These are phyloP conservation scores for Epinephelus lanceolatus DNA, from an alignment of 2,113 vertebrate genomes.

Conservation along the genomic window DNA sequence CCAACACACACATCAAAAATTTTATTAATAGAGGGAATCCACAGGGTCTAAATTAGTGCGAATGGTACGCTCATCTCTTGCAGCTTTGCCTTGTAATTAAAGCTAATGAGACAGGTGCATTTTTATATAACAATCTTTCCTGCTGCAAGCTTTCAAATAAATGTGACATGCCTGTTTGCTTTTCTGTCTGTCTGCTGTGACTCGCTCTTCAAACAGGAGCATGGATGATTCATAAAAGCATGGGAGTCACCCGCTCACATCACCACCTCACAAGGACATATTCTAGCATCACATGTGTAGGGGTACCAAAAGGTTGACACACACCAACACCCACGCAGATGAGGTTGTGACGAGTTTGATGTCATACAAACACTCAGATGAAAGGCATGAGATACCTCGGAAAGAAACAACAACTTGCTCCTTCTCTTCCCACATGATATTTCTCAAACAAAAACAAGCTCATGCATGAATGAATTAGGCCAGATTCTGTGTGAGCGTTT, in stretches of 20 bases:
- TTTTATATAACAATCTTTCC: slow-evolving; percentile 19
- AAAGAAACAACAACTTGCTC: slow-evolving; percentile 30
- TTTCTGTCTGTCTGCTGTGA: slow-evolving; percentile 9
- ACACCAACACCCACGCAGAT: slow-evolving; percentile 19
- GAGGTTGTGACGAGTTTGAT: slow-evolving; percentile 24
- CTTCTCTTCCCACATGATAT: slow-evolving; percentile 21
- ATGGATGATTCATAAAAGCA: slow-evolving; percentile 57
- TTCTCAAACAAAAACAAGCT: slow-evolving; percentile 29
- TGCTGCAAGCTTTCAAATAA: slow-evolving; percentile 17
- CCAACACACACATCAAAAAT: slow-evolving; percentile 5
- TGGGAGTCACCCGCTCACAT: slow-evolving; percentile 28
- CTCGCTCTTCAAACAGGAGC: slow-evolving; percentile 17
- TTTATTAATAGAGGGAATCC: neutral
- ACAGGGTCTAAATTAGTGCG: slow-evolving; percentile 5
- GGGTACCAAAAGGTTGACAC: slow-evolving; percentile 28
- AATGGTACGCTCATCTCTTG: neutral
- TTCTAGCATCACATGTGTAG: slow-evolving; percentile 16
- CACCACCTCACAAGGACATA: slow-evolving; percentile 27
- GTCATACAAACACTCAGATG: slow-evolving; percentile 12
- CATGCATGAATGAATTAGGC: slow-evolving; percentile 9
- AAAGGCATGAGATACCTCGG: slow-evolving; percentile 16
- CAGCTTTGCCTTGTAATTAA: slow-evolving; percentile 16
- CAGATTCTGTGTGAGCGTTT: neutral
- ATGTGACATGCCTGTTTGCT: neutral
- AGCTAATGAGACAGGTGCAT: slow-evolving; percentile 21